Evolutionary conservation across 2,797 vertebrate species (phyloP).

Genomic region (Falco naumanni): DNA sequence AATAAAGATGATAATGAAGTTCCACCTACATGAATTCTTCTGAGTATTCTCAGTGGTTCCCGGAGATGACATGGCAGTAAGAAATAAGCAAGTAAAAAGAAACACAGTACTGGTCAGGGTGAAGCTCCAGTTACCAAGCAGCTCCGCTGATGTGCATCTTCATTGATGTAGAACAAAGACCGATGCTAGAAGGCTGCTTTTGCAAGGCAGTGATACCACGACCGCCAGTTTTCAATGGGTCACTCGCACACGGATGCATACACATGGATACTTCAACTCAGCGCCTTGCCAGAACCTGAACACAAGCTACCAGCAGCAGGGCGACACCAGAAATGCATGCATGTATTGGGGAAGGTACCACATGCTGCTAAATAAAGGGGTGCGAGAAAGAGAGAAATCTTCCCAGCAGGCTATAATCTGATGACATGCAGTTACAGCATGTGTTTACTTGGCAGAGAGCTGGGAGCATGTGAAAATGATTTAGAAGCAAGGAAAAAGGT

Average conservation of each 20-base stretch:
- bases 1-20: slow-evolving; percentile 68
- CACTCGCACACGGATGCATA: slow-evolving; percentile 46
- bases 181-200: slow-evolving; percentile 59
- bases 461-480: neutral
- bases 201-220: slow-evolving; percentile 51
- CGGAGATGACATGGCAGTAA: slow-evolving; percentile 85
- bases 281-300: slow-evolving; percentile 69
- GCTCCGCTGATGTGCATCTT: slow-evolving; percentile 79
- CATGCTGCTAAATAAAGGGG: slow-evolving; percentile 76
- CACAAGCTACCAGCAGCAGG: slow-evolving; percentile 74
- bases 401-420: neutral
- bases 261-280: slow-evolving; percentile 57
- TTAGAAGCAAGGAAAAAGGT: neutral
- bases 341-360: slow-evolving; percentile 84
- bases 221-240: slow-evolving; percentile 64
- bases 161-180: slow-evolving; percentile 75
- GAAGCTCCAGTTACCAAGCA: slow-evolving; percentile 75
- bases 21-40: slow-evolving; percentile 84
- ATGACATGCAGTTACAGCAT: slow-evolving; percentile 1
- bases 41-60: slow-evolving; percentile 82
- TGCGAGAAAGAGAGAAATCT: slow-evolving; percentile 15
- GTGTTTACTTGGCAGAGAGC: neutral
- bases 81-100: slow-evolving; percentile 68
- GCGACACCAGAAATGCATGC: slow-evolving; percentile 77
- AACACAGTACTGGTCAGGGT: slow-evolving; percentile 66